phyloP scores from a whole-genome alignment of 2,888 invertebrate species.

The Darwinula stevensoni region DNA sequence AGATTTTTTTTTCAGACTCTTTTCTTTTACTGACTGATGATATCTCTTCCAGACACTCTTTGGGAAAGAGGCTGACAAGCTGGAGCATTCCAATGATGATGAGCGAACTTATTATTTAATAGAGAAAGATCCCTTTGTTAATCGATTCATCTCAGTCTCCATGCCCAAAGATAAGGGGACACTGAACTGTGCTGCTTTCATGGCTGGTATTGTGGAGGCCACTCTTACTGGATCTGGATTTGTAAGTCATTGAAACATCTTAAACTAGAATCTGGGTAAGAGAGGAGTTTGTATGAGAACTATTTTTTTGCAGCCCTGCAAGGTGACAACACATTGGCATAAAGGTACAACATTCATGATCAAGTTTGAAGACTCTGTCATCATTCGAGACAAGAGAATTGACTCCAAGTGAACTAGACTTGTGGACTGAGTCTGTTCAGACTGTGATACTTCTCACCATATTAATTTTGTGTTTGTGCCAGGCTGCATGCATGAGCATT shows the following conservation, averaged over 20 bases:
- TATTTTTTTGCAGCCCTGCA: conserved; percentile 51
- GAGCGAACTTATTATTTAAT: conserved; percentile 93
- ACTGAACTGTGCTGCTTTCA: conserved; percentile 91
- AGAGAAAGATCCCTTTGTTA: conserved; percentile 88
- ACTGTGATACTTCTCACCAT: not conserved
- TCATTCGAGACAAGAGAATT: conserved; percentile 40
- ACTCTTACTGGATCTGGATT: conserved; percentile 79
- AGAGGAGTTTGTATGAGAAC: no score
- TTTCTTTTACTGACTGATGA: conserved; percentile 5
- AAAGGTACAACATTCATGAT: conserved; percentile 98
- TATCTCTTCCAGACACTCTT: conserved; percentile 40
- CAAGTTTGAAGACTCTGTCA: conserved; percentile 78
- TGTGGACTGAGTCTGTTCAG: no score
- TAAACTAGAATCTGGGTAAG: no score
- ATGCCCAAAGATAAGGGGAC: conserved; percentile 94
- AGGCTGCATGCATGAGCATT: no score
- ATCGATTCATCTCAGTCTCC: conserved; percentile 84
- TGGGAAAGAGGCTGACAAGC: conserved; percentile 90
- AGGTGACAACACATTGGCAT: conserved; percentile 96
- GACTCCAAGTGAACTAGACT: no score
- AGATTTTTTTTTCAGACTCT: no score
- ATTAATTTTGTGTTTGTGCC: not conserved
- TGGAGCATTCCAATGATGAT: conserved; percentile 96
- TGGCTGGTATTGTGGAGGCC: conserved; percentile 90
- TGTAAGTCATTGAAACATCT: conserved; percentile 52